Evolutionary conservation across 2,888 invertebrate species (phyloP), one percentile per base, ranked within the genome.

Genomic region (Drosophila suboccidentalis): DNA sequence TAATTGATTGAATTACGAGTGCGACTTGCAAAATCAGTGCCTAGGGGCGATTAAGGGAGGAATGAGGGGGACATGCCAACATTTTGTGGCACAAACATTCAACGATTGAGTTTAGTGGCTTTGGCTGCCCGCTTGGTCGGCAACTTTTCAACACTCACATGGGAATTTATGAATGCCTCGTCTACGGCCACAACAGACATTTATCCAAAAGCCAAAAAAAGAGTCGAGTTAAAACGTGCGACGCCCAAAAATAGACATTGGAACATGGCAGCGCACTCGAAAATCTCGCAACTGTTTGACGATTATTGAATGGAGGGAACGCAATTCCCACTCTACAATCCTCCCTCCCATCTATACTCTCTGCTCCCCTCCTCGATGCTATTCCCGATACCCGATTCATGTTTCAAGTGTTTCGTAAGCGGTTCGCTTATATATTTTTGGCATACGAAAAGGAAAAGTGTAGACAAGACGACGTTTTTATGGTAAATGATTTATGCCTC

Each of bases 391-490:
- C 65, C 39, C 58, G 80, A 68, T 73, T 82, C 86, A 75, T 73
- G 66, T 74, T 79, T 84, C 73, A 76, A 88, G 78, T 89, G 84
- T 84, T 84, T 84, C 83, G 83, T 89, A 84, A 84, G 89, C 83
- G 75, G 64, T 63, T 80, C 76, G 89, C 83, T 89, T 89, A 81
- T 77, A 81, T 77, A 72, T 82, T 87, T 82, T 82, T 82, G 82
- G 47, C 58, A 58, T 47, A 89, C 78, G 83, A 89, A 84, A 83
- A 84, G 83, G 83, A 84, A 84, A 84, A 84, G 83, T 84, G 89
- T 89, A 80, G 83, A 84, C 87, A 83, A 71, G 89, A 51, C 83
- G 89, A 84, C 87, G 81, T 89, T 84, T 84, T 84, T 84, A 84
- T 84, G 83, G 83, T 84, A 84, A 89, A 84, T 84, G 83, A 84